Base-by-base conservation (phyloP, 2,113 vertebrate species). In the Alexandromys fortis region DNA sequence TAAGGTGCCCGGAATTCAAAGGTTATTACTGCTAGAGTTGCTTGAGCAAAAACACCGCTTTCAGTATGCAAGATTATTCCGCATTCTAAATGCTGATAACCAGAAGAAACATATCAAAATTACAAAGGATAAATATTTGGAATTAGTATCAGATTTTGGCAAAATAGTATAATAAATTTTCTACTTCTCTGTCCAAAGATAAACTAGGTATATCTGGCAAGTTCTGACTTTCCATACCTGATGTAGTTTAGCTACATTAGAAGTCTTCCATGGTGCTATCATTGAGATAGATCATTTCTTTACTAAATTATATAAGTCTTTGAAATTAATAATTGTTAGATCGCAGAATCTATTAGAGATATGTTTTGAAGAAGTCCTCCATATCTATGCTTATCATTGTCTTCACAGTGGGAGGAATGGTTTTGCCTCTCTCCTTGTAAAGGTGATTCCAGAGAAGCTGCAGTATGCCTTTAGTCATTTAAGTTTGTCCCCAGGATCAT, bases 291-390 rank as follows among this genome's bases (percentile, higher is more conserved):
- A 45, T 93, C 3, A 42, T 92, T 94, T 70, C 42, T 12, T n/a
- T 90, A 9, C 45, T 63, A 86, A 67, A 58, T 45, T 94, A 24
- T 76, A 1, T 86, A 86, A 73, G 38, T 95, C 72, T 89, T 72
- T 90, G 86, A 76, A 90, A 81, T 61, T 85, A 89, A 26, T 92
- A 92, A 52, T 55, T 82, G 13, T 90, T 77, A 97, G 86, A 47
- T 92, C 90, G 86, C 58, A 82, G 92, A 30, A 72, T 82, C 33
- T 55, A 13, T 63, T 65, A 86, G 79, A 55, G 52, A 61, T 55
- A 89, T 26, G 82, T 55, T 67, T 79, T 68, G 30, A 86, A 87
- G 49, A 24, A 47, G 24, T 87, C 17, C 42, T 45, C 24, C 10
- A 28, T 76, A 28, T 42, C 33, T 92, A 86, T 82, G 33, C 8